phyloP scores from a whole-genome alignment of 2,113 vertebrate species.

The Petroica traversi region DNA sequence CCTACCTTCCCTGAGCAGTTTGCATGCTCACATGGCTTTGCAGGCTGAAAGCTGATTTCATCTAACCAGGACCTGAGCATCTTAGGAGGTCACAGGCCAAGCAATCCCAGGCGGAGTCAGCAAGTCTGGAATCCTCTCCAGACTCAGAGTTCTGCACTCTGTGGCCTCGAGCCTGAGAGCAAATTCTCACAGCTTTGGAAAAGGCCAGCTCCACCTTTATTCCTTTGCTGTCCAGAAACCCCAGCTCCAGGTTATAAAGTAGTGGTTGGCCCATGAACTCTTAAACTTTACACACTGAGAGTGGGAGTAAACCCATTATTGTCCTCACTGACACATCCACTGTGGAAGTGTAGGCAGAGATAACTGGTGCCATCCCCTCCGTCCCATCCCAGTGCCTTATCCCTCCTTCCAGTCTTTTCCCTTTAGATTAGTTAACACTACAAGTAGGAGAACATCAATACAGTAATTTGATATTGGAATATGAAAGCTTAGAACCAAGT shows the following conservation, averaged over 20 bases:
- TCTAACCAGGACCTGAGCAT: not conserved
- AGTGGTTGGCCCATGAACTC: not conserved
- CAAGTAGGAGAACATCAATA: not conserved
- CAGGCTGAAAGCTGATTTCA: not conserved
- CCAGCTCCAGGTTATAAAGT: not conserved
- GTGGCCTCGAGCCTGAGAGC: not conserved
- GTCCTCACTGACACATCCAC: not conserved
- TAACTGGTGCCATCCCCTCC: not conserved
- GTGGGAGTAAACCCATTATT: not conserved
- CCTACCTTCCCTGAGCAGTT: not conserved
- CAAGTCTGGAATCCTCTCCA: not conserved
- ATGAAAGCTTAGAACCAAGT: not conserved
- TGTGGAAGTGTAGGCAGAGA: not conserved
- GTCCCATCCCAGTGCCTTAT: not conserved
- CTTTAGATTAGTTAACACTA: not conserved
- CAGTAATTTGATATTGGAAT: not conserved
- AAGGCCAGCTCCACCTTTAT: not conserved
- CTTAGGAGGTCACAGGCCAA: not conserved
- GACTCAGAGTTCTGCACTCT: not conserved
- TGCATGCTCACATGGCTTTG: not conserved
- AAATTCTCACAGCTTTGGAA: not conserved
- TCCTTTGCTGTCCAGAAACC: not conserved
- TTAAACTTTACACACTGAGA: not conserved
- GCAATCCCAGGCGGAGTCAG: not conserved
- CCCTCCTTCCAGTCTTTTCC: not conserved